phyloP scores from a whole-genome alignment of 2,888 invertebrate species.

The Desoria tigrina region DNA sequence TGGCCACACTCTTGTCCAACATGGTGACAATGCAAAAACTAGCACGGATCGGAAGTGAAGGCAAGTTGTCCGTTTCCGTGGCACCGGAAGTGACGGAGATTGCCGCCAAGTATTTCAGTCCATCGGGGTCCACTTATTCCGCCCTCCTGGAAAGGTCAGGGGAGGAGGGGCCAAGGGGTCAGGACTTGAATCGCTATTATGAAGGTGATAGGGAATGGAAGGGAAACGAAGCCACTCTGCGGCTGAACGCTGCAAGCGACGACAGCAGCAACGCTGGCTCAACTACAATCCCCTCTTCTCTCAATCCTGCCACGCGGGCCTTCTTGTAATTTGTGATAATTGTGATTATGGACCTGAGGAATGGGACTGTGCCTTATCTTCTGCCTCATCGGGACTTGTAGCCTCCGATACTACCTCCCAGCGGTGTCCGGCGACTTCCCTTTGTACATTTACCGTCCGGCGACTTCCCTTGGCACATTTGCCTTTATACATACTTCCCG shows the following conservation, averaged over 20 bases:
- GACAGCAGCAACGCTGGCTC: constrained; percentile 29
- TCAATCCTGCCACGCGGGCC: background rate
- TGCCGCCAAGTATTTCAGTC: constrained; percentile 39
- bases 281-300: background rate
- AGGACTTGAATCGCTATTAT: background rate
- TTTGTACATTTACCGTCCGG: too few relatives aligned
- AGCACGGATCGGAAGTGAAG: constrained; percentile 30
- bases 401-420: too few relatives aligned
- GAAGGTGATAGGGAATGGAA: background rate
- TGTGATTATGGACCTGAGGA: too few relatives aligned
- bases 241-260: constrained; percentile 40
- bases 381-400: too few relatives aligned
- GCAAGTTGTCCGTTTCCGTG: constrained; percentile 32
- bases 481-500: too few relatives aligned
- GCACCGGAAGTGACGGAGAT: constrained; percentile 45
- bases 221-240: constrained; percentile 27
- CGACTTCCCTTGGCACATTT: too few relatives aligned
- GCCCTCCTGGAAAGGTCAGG: constrained; percentile 32
- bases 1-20: constrained; percentile 43
- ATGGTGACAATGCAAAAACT: constrained; percentile 39
- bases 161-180: background rate
- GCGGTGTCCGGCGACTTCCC: too few relatives aligned
- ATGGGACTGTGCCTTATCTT: too few relatives aligned
- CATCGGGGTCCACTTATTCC: constrained; percentile 29
- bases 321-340: too few relatives aligned